Evolutionary conservation across 2,888 invertebrate species (phyloP).

Genomic region (Nymphalis c-album): DNA sequence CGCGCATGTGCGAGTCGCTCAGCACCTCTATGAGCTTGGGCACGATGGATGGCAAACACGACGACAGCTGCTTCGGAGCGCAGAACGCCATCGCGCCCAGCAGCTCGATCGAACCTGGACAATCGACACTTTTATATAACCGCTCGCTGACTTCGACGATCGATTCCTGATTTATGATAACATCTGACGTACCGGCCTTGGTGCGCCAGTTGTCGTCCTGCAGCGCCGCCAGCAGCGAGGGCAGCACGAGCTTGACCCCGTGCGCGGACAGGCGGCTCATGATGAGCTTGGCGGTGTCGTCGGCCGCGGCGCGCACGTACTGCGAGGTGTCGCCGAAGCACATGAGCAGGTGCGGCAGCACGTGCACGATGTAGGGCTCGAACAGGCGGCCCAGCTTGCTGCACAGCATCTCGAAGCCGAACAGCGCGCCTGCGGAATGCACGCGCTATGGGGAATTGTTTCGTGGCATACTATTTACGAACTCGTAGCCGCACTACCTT

Average conservation of each 20-base stretch:
- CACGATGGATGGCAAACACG: slow-evolving; percentile 98
- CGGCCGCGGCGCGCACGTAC: slow-evolving; percentile 97
- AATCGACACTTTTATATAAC: neutral
- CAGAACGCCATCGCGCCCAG: slow-evolving; percentile 99
- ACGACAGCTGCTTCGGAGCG: slow-evolving; percentile 98
- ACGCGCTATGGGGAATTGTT: neutral
- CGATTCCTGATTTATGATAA: neutral
- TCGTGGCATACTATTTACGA: no score
- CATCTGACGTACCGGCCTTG: slow-evolving; percentile 86
- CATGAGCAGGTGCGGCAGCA: slow-evolving; percentile 94
- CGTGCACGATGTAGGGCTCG: slow-evolving; percentile 99
- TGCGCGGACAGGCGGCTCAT: slow-evolving; percentile 97
- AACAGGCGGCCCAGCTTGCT: slow-evolving; percentile 96
- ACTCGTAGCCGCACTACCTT: slow-evolving; percentile 80
- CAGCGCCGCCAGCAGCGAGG: slow-evolving; percentile 94
- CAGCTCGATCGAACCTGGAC: slow-evolving; percentile 94
- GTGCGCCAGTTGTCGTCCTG: slow-evolving; percentile 99
- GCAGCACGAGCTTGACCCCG: slow-evolving; percentile 98
- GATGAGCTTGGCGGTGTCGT: slow-evolving; percentile 97
- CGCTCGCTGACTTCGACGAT: no score
- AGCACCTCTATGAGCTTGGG: slow-evolving; percentile 98
- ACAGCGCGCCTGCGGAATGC: slow-evolving; percentile 86
- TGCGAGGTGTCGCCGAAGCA: slow-evolving; percentile 98
- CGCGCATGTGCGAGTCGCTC: slow-evolving; percentile 98
- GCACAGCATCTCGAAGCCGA: slow-evolving; percentile 98